Evolutionary conservation across 2,113 vertebrate species (phyloP).

Genomic region (Neogobius melanostomus): DNA sequence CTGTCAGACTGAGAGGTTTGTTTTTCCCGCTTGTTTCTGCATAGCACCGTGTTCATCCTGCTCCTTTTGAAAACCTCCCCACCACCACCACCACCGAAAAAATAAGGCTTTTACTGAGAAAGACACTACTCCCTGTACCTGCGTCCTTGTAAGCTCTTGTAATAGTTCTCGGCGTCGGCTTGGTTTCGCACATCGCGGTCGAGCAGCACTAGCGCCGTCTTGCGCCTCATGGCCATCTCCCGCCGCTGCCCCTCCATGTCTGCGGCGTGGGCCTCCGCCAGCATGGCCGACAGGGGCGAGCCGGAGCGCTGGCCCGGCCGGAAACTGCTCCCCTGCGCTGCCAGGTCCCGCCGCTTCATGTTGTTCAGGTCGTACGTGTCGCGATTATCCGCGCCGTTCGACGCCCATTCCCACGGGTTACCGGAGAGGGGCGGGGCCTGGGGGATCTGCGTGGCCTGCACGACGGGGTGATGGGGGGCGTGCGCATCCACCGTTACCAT

Average conservation of each 20-base stretch:
- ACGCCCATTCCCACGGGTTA: slow-evolving; percentile 83
- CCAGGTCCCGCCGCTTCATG: slow-evolving; percentile 63
- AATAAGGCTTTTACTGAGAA: slow-evolving; percentile 49
- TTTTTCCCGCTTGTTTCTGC: slow-evolving; percentile 8
- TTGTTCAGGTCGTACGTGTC: slow-evolving; percentile 80
- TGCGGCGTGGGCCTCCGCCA: slow-evolving; percentile 52
- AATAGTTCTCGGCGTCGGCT: slow-evolving; percentile 82
- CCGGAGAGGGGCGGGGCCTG: slow-evolving; percentile 42
- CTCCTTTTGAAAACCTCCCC: slow-evolving; percentile 8
- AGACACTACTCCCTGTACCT: slow-evolving; percentile 81
- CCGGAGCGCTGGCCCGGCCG: slow-evolving; percentile 65
- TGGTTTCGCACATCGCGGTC: slow-evolving; percentile 67
- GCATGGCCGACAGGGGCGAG: slow-evolving; percentile 73
- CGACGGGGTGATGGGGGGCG: slow-evolving; percentile 85
- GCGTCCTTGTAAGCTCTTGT: slow-evolving; percentile 81
- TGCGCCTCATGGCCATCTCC: slow-evolving; percentile 83
- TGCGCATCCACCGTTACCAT: slow-evolving; percentile 90
- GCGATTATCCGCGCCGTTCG: slow-evolving; percentile 40
- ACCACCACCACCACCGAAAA: neutral
- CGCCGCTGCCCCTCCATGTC: slow-evolving; percentile 69
- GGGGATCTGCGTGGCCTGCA: slow-evolving; percentile 59
- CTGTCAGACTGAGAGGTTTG: slow-evolving; percentile 5
- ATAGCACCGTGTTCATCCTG: slow-evolving; percentile 12
- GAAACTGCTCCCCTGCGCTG: slow-evolving; percentile 63
- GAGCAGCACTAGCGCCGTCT: slow-evolving; percentile 68